Base-by-base conservation (phyloP, 2,113 vertebrate genomes). In the Atlantisia rogersi region DNA sequence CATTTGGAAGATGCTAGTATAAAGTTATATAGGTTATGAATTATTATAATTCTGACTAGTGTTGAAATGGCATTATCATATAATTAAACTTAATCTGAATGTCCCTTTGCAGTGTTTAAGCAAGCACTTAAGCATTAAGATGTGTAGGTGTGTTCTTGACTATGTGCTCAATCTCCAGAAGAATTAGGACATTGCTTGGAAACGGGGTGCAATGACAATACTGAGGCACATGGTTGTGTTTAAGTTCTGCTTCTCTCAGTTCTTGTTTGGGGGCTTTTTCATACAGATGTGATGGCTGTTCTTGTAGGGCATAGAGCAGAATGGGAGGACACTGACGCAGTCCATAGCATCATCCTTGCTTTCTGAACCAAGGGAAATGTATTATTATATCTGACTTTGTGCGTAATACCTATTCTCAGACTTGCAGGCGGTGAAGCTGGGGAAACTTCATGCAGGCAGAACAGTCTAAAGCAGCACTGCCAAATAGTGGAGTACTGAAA, bases 361-460 rank as follows among this genome's bases (percentile, higher is more conserved):
- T 74, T 32, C 26, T 37, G 13, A 76, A 32, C 62, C 5, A 37
- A 32, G 46, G 55, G 5, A 70, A 65, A 56, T 3, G 3, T 76
- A 37, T 5, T 8, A 62, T 64, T 56, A 52, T 32, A 11, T 84
- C 28, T 17, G 31, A 37, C 29, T 76, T 53, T 40, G 5, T 46
- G 42, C 0, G 0, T 29, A 21, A 40, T 68, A 12, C 6, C 24
- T 35, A 4, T 44, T 77, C 40, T 86, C 28, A 82, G 28, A 26
- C 10, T 6, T 32, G 8, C 9, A 31, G n/a, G 3, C 64, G 24
- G n/a, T 46, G 60, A 74, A 82, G 52, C 8, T 20, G 28, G 48
- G 24, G 24, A 25, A 64, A 15, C 17, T 64, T 59, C 0, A 0
- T 64, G 22, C 17, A 37, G 16, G 4, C 29, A 4, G n/a, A 48